Evolutionary conservation across 1,140 invertebrate species (phyloP), one percentile per base, ranked within the genome.

Genomic region (Drosophila varians): DNA sequence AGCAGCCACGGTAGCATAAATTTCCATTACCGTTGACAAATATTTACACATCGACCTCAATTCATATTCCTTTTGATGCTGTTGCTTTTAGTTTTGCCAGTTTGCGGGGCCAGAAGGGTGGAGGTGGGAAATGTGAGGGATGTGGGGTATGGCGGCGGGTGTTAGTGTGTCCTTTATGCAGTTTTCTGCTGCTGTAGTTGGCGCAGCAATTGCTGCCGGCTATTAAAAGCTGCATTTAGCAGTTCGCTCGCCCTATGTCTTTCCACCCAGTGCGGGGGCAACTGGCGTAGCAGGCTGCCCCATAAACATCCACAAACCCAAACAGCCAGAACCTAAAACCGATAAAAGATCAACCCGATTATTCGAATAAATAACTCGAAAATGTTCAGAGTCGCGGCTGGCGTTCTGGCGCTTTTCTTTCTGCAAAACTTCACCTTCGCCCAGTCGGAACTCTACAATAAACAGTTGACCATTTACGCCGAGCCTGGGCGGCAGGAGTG

Each of bases 381-480:
- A 76, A 86, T 86, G 80, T 64, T 60, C 14, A 58, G 65, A 80
- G 70, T 77, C 55, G 47, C 21, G 18, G 1, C 43, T 46, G 34
- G 18, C 31, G 48, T 55, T 42, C 19, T 12, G 4, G 0, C 51
- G 23, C 3, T 38, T 5, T 11, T 60, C 5, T 18, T 62, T 21
- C 21, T 61, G 38, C 6, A 38, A 21, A 14, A 47, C 21, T 0
- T 38, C 9, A 5, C 14, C 1, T 9, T 38, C 6, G 53, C 36
- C 11, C 9, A 26, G 1, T 38, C 69, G 5, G 82, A 87, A 14
- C 14, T 51, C 0, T 92, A 89, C 47, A 92, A 92, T 66, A 92
- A 92, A 72, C 94, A 95, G 86, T 92, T 96, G 62, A 95, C 95
- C 18, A 92, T 95, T 14, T 94, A 93, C 53, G 92, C 95, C 0